Evolutionary conservation across 1,140 invertebrate species (phyloP), one percentile per base, ranked within the genome.

Genomic region (Aleiodes sp.): DNA sequence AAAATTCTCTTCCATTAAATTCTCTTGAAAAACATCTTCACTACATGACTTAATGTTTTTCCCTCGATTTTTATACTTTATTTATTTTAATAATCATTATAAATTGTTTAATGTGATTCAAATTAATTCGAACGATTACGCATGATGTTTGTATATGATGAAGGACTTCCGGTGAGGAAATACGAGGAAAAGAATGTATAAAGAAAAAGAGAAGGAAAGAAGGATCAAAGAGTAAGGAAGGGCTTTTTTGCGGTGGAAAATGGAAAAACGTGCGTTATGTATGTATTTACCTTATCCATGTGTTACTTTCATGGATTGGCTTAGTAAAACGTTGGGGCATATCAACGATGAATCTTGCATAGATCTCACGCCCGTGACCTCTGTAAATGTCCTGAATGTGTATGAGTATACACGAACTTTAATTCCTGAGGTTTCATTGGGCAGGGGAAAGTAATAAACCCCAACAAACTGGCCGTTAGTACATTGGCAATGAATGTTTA

Each of bases 301-400:
- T 60, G 66, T 65, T 62, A 66, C 69, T 62, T 52, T 65, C 61
- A 41, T 16, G 31, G 61, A 60, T 35, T 57, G 46, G 41, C 46
- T 65, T 31, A 61, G 61, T 78, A 73, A 74, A 79, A 80, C 79
- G 80, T 75, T 70, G 67, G 64, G 75, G 79, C 73, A 74, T 80
- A 81, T 82, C 79, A 24, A 72, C 28, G 46, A 46, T 61, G 68
- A 70, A 82, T 82, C 81, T 82, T 79, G 81, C 79, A 82, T 81
- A 81, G 81, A 82, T 82, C 80, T 80, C 79, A 81, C 81, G 79
- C 75, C 73, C 76, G 65, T 78, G 80, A 82, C 79, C 80, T 78
- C 77, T 77, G 75, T 79, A 79, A 82, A 82, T 74, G 78, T 78
- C 75, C 70, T 70, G 61, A 60, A 52, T 52, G 46, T 21, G 46